Percentiles rank a stretch among this genome's conserved stretches.
Evolutionary conservation across 2,888 invertebrate genomes (phyloP).

Genomic region (Lasioglossum lativentre): DNA sequence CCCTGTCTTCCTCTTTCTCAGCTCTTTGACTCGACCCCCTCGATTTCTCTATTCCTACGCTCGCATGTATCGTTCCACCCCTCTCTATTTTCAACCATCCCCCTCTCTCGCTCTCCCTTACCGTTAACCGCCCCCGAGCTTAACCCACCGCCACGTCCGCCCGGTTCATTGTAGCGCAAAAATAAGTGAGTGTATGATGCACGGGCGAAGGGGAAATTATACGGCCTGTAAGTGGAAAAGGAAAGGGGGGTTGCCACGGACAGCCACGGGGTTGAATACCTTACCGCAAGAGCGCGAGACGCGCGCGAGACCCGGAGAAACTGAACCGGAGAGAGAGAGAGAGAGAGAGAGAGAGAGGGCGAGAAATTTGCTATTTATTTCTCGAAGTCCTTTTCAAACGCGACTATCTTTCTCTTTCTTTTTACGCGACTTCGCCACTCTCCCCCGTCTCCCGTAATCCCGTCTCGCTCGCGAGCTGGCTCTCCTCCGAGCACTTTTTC

Average conservation of each 20-base stretch:
- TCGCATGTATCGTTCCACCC: slow-evolving; percentile 31
- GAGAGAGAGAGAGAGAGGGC: slow-evolving; percentile 3
- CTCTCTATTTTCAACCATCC: neutral
- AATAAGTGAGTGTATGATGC: slow-evolving; percentile 82
- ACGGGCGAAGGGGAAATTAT: slow-evolving; percentile 79
- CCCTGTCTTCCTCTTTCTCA: slow-evolving; percentile 33
- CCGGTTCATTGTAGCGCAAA: slow-evolving; percentile 80
- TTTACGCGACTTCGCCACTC: neutral
- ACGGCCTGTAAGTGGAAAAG: slow-evolving; percentile 77
- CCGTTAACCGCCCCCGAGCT: slow-evolving; percentile 66
- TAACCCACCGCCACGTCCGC: slow-evolving; percentile 73
- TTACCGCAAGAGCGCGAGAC: slow-evolving; percentile 38
- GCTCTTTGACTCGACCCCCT: slow-evolving; percentile 13
- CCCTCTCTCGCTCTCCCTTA: neutral
- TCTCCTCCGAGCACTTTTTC: neutral
- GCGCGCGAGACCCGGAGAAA: neutral
- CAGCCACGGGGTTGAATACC: slow-evolving; percentile 67
- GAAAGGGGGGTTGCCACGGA: slow-evolving; percentile 77
- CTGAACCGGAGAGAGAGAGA: neutral
- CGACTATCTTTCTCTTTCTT: neutral
- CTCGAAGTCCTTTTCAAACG: slow-evolving; percentile 53
- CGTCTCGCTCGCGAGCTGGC: neutral
- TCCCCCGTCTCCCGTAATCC: neutral
- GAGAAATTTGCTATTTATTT: slow-evolving; percentile 63
- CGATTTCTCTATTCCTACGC: slow-evolving; percentile 24